Base-by-base conservation (phyloP, 2,888 invertebrate genomes). In the Cosmia trapezina region DNA sequence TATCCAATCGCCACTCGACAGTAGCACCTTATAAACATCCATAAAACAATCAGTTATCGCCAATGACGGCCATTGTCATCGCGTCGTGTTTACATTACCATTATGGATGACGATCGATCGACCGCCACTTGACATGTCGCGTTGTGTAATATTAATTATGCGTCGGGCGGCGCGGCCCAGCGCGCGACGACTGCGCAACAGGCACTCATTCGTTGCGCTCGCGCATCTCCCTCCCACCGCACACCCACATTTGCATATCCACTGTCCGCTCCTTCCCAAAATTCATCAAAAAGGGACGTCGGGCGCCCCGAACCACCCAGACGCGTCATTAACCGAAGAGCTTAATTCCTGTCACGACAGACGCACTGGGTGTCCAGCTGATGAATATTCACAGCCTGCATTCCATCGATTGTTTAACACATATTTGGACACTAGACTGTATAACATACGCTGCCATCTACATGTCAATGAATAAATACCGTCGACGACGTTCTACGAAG, bases 321-420 rank as follows among this genome's bases (percentile, higher is more conserved):
- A 90, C 91, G 90, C 91, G 90, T 93, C 93, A 94, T 94, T 95
- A 94, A 93, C 92, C 88, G 86, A 87, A 92, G 87, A 88, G 91
- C 91, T 94, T 94, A 94, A 96, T 96, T 95, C 95, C 92, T 94
- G 95, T 95, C 96, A 96, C 96, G 95, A 89, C 92, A 88, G 89
- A 92, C 95, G 91, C 92, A 88, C 92, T 95, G 96, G 95, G 96
- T 95, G 96, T 95, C 95, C 96, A 91, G 88, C 93, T 93, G 93
- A 94, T 96, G 95, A 96, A 96, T 96, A 96, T 96, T 95, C 94
- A 96, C 93, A 88, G 89, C n/a, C n/a, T n/a, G n/a, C 95, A 95
- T 95, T 95, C 95, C 94, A 89, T 89, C 94, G 91, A 94, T 94
- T 94, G 94, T 94, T 94, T 93, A 91, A 95, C 95, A 95, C 94